These are phyloP conservation scores for Mycteria americana DNA, from an alignment of 2,797 vertebrate genomes.

Conservation along the genomic window DNA sequence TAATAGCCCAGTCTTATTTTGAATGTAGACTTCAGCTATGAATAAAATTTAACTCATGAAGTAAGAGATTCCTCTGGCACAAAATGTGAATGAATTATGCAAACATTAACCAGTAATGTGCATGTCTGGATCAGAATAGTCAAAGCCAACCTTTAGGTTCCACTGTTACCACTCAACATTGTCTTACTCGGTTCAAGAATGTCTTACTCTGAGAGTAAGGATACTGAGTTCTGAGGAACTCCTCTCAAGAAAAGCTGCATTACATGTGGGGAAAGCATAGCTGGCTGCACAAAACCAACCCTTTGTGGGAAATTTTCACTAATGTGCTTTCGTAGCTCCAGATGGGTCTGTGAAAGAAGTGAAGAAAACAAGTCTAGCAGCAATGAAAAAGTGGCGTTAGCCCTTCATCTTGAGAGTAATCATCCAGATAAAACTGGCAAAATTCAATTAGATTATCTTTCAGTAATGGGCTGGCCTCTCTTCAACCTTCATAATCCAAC, in stretches of 20 bases:
- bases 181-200: not conserved
- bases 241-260: not conserved
- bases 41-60: constrained; percentile 51
- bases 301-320: not conserved
- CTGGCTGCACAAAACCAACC: not conserved
- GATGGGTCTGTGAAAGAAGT: not conserved
- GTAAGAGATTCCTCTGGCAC: constrained; percentile 14
- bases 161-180: not conserved
- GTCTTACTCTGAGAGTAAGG: not conserved
- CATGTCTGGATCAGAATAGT: not conserved
- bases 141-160: not conserved
- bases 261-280: not conserved
- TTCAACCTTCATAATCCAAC: not conserved
- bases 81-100: constrained; percentile 6
- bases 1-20: constrained; percentile 30
- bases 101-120: not conserved
- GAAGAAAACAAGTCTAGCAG: not conserved
- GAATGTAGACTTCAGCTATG: constrained; percentile 24
- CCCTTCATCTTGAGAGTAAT: not conserved
- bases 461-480: not conserved
- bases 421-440: not conserved
- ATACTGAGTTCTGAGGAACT: not conserved
- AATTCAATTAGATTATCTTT: not conserved
- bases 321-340: not conserved
- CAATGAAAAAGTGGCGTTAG: not conserved